A percentile compares a stretch with the other conserved stretches of the same genome.
phyloP scores from a whole-genome alignment of 2,797 vertebrate genomes.

The Hafferia zeledoni region DNA sequence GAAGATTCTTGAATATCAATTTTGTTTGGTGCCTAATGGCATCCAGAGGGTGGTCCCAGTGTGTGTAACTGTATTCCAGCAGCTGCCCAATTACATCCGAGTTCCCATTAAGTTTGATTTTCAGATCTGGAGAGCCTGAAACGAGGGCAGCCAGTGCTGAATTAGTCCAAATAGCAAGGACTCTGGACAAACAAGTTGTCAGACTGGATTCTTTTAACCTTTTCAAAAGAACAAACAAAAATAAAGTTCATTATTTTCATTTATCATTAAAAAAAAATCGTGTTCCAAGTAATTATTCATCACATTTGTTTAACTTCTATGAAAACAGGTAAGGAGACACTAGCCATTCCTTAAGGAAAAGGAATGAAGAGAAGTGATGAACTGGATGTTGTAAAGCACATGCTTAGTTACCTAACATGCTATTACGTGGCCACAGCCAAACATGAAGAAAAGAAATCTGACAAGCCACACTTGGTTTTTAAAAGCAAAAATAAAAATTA shows the following conservation, averaged over 20 bases:
- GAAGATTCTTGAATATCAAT: slow-evolving; percentile 88
- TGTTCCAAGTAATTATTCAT: not conserved
- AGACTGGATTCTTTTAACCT: slow-evolving; percentile 91
- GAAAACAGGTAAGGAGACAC: not conserved
- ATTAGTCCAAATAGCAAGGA: slow-evolving; percentile 89
- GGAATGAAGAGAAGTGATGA: not conserved
- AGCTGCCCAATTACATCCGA: slow-evolving; percentile 78
- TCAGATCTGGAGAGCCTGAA: slow-evolving; percentile 74
- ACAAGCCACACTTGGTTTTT: not conserved
- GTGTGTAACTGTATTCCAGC: slow-evolving; percentile 90
- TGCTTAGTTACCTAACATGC: not conserved
- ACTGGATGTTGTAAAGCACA: not conserved
- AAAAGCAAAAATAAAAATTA: not conserved
- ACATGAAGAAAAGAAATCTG: not conserved
- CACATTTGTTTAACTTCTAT: not conserved
- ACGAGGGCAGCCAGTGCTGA: slow-evolving; percentile 82
- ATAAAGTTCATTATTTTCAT: not conserved
- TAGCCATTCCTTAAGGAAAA: not conserved
- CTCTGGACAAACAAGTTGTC: slow-evolving; percentile 87
- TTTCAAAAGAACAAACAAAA: not conserved
- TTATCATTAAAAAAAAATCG: not conserved
- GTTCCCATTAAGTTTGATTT: slow-evolving; percentile 77
- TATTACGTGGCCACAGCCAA: not conserved
- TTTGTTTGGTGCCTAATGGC: slow-evolving; percentile 92
- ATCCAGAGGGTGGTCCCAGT: slow-evolving; percentile 96